phyloP scores from a whole-genome alignment of 2,888 invertebrate genomes.

The Melieria crassipennis region DNA sequence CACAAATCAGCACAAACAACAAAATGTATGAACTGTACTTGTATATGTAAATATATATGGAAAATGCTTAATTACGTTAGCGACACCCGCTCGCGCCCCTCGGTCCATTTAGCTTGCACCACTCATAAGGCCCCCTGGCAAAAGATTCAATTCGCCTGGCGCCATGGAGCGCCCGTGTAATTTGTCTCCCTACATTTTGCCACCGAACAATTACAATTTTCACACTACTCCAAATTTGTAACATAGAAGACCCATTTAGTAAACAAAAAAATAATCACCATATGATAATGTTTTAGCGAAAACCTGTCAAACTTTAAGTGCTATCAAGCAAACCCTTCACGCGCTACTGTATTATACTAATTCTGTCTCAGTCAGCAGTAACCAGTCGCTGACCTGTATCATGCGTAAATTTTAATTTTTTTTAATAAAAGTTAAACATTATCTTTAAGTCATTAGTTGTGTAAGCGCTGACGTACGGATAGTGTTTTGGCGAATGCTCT shows the following conservation, averaged over 20 bases:
- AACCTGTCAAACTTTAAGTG: background rate
- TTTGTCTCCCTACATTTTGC: too few relatives aligned
- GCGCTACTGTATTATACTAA: slow-evolving; percentile 27
- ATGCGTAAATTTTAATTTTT: slow-evolving; percentile 13
- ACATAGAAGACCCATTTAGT: background rate
- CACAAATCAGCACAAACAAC: too few relatives aligned
- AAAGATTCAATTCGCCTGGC: background rate
- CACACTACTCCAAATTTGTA: background rate
- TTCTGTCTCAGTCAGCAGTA: slow-evolving; percentile 3
- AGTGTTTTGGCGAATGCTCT: background rate
- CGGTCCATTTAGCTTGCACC: background rate
- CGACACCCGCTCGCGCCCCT: too few relatives aligned
- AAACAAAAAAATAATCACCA: slow-evolving; percentile 6
- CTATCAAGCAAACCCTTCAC: too few relatives aligned
- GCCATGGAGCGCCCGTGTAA: too few relatives aligned
- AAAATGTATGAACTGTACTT: background rate
- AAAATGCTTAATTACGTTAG: background rate
- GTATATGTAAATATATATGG: background rate
- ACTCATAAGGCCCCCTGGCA: background rate
- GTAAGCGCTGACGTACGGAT: slow-evolving; percentile 16
- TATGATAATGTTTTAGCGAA: background rate
- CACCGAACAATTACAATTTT: background rate
- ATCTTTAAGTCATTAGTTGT: slow-evolving; percentile 32
- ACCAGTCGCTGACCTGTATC: background rate
- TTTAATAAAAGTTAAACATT: slow-evolving; percentile 11